Evolutionary conservation across 2,888 invertebrate species (phyloP).

Genomic region (Eupelmus urozonus): DNA sequence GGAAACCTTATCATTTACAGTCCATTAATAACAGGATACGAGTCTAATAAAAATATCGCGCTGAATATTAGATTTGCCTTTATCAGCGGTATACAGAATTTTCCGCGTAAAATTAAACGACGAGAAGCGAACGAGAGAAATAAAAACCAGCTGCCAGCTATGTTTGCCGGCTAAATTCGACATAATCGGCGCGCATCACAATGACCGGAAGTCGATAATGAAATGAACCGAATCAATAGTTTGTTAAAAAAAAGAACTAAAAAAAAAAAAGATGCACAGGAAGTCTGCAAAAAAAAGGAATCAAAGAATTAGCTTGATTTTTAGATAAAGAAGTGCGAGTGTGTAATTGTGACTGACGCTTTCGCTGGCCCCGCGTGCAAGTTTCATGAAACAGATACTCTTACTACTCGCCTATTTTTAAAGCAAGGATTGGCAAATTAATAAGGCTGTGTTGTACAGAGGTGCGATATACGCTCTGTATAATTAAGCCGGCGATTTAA

Average conservation of each 20-base stretch:
- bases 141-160: not conserved
- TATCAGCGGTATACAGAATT: conserved; percentile 38
- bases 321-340: not conserved
- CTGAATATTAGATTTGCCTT: conserved; percentile 50
- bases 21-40: conserved; percentile 59
- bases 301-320: not conserved
- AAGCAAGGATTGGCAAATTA: not conserved
- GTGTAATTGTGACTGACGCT: not conserved
- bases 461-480: not conserved
- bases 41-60: conserved; percentile 50
- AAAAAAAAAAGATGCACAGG: not conserved
- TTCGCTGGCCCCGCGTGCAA: not conserved
- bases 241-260: not conserved
- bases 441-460: not conserved
- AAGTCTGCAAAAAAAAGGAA: not conserved
- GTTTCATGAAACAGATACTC: not conserved
- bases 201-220: conserved; percentile 48
- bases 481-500: conserved; percentile 7
- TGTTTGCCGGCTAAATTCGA: not conserved
- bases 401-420: conserved; percentile 20
- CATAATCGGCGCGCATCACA: not conserved
- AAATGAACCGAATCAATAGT: conserved; percentile 1
- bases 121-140: not conserved
- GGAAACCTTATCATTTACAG: conserved; percentile 55
- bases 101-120: conserved; percentile 39